phyloP scores from a whole-genome alignment of 2,888 invertebrate species.

The Timema cristinae region DNA sequence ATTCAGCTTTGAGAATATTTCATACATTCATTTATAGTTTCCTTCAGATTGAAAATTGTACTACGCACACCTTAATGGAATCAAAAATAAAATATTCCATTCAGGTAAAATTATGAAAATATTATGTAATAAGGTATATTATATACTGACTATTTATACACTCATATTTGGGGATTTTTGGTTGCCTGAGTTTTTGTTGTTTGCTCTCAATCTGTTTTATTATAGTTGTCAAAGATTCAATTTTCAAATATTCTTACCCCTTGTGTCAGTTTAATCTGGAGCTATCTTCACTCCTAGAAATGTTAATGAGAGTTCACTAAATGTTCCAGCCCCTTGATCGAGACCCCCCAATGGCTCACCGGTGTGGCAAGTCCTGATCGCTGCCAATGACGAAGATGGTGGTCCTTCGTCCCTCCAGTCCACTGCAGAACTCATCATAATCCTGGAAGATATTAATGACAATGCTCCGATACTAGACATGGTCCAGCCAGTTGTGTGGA shows the following conservation, averaged over 20 bases:
- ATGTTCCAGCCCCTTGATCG: conserved; percentile 69
- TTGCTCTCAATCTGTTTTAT: not conserved
- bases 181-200: too few relatives aligned
- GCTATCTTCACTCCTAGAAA: not conserved
- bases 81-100: too few relatives aligned
- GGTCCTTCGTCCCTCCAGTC: conserved; percentile 58
- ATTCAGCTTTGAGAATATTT: too few relatives aligned
- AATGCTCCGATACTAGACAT: conserved; percentile 85
- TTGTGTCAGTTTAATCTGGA: not conserved
- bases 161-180: too few relatives aligned
- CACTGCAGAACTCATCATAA: conserved; percentile 62
- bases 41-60: too few relatives aligned
- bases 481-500: conserved; percentile 77
- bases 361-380: conserved; percentile 62
- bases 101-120: too few relatives aligned
- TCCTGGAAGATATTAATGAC: conserved; percentile 80
- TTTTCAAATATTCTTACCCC: not conserved
- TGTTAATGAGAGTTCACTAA: not conserved
- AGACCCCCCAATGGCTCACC: conserved; percentile 85
- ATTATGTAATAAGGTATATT: too few relatives aligned
- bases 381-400: conserved; percentile 72
- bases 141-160: too few relatives aligned
- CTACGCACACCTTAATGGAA: too few relatives aligned
- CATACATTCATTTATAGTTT: too few relatives aligned
- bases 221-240: not conserved